Evolutionary conservation across 2,113 vertebrate species (phyloP).

Genomic region (Neofelis nebulosa): DNA sequence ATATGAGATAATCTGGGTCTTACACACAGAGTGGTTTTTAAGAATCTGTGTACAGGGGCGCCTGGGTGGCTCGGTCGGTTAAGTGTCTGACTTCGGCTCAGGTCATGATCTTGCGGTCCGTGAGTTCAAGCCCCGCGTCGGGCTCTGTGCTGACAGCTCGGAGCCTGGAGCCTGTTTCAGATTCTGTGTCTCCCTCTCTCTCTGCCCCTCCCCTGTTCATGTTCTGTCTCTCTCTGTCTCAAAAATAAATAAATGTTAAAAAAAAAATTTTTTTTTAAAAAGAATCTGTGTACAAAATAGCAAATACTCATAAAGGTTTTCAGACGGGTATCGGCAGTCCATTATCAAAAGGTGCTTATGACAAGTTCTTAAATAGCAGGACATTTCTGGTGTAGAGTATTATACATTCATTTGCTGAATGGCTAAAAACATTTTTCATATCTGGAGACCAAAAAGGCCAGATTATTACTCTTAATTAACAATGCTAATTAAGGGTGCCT

Average conservation of each 20-base stretch:
- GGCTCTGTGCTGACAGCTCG: too few relatives aligned
- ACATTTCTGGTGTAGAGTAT: background rate
- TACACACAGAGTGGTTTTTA: background rate
- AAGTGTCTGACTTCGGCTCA: too few relatives aligned
- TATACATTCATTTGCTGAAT: background rate
- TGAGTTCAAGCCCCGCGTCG: too few relatives aligned
- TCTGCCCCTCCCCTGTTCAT: too few relatives aligned
- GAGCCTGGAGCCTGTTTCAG: too few relatives aligned
- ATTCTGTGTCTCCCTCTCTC: too few relatives aligned
- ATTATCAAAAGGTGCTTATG: background rate
- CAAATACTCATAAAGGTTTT: background rate
- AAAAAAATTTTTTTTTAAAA: background rate
- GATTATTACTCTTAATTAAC: background rate
- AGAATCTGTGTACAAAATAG: conserved; percentile 12
- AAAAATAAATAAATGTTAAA: too few relatives aligned
- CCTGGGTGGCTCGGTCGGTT: too few relatives aligned
- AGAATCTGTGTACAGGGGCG: background rate
- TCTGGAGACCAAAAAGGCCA: background rate
- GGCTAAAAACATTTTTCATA: background rate
- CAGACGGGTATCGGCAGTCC: background rate
- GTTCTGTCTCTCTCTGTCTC: too few relatives aligned
- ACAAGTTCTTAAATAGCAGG: background rate
- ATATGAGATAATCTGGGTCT: background rate
- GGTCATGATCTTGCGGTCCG: too few relatives aligned
- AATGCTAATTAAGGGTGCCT: background rate